These are phyloP conservation scores for Fregetta grallaria DNA, from an alignment of 2,113 vertebrate species.

Conservation along the genomic window DNA sequence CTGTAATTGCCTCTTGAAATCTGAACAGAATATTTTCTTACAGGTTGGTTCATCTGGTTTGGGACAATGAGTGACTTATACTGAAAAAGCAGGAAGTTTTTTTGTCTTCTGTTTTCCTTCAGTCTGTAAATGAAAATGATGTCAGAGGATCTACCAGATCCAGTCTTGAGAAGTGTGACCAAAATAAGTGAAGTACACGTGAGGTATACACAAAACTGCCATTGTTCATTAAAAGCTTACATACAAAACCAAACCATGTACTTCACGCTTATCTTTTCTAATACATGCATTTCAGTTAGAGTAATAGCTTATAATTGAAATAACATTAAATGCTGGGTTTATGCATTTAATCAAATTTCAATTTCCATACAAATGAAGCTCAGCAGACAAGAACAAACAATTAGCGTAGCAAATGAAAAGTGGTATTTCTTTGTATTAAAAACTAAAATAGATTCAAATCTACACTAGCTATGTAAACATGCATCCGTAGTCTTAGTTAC, in stretches of 20 bases:
- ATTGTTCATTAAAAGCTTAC: background rate
- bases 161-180: background rate
- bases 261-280: background rate
- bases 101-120: background rate
- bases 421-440: background rate
- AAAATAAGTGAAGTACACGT: background rate
- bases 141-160: background rate
- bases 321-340: background rate
- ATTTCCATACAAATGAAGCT: slow-evolving; percentile 16
- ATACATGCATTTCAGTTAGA: background rate
- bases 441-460: background rate
- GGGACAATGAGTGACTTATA: background rate
- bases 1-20: slow-evolving; percentile 21
- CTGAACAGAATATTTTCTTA: background rate
- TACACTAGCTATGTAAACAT: background rate
- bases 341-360: slow-evolving; percentile 10
- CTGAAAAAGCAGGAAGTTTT: background rate
- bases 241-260: background rate
- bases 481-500: background rate
- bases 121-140: background rate
- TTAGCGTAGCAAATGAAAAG: background rate
- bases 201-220: background rate
- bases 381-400: background rate
- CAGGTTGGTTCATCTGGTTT: background rate
- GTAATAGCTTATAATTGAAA: background rate